Evolutionary conservation across 2,113 vertebrate species (phyloP).

Genomic region (Ondatra zibethicus): DNA sequence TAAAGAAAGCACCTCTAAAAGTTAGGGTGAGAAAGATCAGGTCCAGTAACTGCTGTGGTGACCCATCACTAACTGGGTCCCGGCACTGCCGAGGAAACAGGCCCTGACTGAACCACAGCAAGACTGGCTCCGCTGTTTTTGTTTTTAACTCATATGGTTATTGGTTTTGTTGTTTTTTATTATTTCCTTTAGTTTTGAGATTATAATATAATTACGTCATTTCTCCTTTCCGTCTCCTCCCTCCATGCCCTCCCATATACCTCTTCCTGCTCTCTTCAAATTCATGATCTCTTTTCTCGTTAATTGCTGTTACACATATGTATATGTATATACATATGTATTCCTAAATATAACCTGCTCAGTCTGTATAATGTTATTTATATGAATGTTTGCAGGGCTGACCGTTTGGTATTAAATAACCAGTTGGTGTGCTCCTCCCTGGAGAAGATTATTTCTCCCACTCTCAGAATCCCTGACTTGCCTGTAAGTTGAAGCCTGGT

Average conservation of each 20-base stretch:
- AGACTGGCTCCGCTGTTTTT: not conserved
- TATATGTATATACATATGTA: not conserved
- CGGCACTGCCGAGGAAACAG: rapidly evolving
- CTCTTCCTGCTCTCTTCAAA: not conserved
- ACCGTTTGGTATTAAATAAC: not conserved
- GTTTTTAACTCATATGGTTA: not conserved
- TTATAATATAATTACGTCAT: not conserved
- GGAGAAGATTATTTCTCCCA: not conserved
- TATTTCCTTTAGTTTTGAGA: not conserved
- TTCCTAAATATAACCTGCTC: not conserved
- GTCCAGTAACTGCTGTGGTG: rapidly evolving
- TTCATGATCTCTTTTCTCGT: not conserved
- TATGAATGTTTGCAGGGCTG: not conserved
- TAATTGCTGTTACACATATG: not conserved
- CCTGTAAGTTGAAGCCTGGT: not conserved
- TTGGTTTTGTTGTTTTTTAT: not conserved
- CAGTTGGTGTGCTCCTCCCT: not conserved
- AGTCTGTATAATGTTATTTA: not conserved
- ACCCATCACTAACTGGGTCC: not conserved
- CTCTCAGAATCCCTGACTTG: not conserved
- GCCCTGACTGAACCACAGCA: not conserved
- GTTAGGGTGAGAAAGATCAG: rapidly evolving
- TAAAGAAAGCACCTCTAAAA: not conserved
- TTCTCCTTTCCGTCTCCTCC: not conserved
- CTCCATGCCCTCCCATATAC: not conserved